Evolutionary conservation across 2,888 invertebrate genomes (phyloP).

Genomic region (Epiperipatus broadwayi): DNA sequence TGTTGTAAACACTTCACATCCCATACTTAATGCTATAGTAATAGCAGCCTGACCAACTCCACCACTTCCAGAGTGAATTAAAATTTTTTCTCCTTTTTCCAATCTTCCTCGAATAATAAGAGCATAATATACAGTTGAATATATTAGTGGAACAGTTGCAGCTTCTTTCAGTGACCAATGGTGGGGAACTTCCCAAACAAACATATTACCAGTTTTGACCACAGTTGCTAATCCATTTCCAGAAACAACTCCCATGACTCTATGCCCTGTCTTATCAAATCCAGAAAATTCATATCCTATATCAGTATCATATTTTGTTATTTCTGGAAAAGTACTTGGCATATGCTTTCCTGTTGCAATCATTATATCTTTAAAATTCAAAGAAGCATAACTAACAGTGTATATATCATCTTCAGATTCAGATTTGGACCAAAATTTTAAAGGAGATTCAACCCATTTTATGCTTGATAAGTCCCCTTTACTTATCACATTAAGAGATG

Average conservation of each 20-base stretch:
- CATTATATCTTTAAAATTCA: slow-evolving; percentile 37
- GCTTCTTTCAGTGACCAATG: slow-evolving; percentile 77
- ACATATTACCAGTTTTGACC: no score
- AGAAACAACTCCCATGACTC: slow-evolving; percentile 27
- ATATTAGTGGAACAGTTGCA: slow-evolving; percentile 82
- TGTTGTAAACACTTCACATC: slow-evolving; percentile 31
- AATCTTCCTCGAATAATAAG: slow-evolving; percentile 30
- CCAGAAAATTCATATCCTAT: slow-evolving; percentile 22
- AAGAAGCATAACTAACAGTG: slow-evolving; percentile 26
- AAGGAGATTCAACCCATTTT: slow-evolving; percentile 33
- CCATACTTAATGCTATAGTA: slow-evolving; percentile 26
- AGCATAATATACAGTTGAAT: slow-evolving; percentile 48
- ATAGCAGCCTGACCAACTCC: slow-evolving; percentile 20
- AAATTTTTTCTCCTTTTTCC: slow-evolving; percentile 19
- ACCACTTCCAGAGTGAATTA: slow-evolving; percentile 26
- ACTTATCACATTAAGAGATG: slow-evolving; percentile 33
- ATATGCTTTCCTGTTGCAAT: slow-evolving; percentile 31
- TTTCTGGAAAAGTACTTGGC: slow-evolving; percentile 32
- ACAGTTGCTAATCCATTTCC: slow-evolving; percentile 32
- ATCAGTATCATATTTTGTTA: slow-evolving; percentile 24
- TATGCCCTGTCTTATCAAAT: slow-evolving; percentile 20
- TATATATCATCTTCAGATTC: background rate
- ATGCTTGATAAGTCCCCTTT: slow-evolving; percentile 34
- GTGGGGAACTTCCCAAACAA: slow-evolving; percentile 64
- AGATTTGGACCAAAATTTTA: slow-evolving; percentile 20